These are phyloP conservation scores for Cerastis rubricosa DNA, from an alignment of 2,888 invertebrate species.

Conservation along the genomic window DNA sequence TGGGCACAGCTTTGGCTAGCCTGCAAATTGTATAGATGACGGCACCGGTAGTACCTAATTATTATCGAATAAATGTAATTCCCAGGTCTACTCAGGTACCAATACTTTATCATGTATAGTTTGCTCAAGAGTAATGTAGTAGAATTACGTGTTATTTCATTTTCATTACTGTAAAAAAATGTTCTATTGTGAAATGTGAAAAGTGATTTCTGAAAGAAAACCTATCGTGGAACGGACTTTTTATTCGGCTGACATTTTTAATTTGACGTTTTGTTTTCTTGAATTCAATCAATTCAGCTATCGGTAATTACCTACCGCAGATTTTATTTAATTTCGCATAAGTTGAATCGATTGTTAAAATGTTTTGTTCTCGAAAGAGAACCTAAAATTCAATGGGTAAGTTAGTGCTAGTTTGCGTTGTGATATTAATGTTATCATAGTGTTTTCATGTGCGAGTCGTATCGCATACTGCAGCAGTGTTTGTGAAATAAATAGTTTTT, in stretches of 20 bases:
- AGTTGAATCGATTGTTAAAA: constrained; percentile 70
- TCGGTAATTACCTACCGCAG: constrained; percentile 73
- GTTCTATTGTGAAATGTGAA: not conserved
- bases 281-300: constrained; percentile 63
- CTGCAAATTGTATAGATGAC: constrained; percentile 15
- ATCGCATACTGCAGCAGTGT: constrained; percentile 70
- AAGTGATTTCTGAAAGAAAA: not conserved
- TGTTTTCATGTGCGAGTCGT: constrained; percentile 62
- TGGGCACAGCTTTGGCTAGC: not conserved
- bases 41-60: not conserved
- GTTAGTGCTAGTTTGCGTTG: constrained; percentile 64
- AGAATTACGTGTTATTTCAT: not conserved
- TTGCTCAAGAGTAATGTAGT: not conserved
- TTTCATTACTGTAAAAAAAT: not conserved
- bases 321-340: constrained; percentile 63
- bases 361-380: constrained; percentile 89
- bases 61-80: not conserved
- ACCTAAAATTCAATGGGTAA: constrained; percentile 89
- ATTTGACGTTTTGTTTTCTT: constrained; percentile 78
- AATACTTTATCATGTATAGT: not conserved
- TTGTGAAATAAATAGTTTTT: constrained; percentile 76
- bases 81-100: not conserved
- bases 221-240: constrained; percentile 63
- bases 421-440: constrained; percentile 55
- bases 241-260: constrained; percentile 68